phyloP scores from a whole-genome alignment of 2,888 invertebrate genomes.

The Molanna angustata region DNA sequence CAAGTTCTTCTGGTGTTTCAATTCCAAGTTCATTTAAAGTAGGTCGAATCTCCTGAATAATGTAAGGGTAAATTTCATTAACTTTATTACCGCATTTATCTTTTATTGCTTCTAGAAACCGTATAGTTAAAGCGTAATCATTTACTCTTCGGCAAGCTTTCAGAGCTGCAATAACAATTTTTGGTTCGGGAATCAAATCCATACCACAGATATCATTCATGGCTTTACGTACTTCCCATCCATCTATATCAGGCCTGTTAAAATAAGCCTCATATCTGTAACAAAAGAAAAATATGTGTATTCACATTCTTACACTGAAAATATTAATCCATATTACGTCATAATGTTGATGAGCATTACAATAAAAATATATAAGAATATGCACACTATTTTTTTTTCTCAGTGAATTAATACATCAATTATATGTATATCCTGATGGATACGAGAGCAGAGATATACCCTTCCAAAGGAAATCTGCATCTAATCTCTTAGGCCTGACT shows the following conservation, averaged over 20 bases:
- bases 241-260: conserved; percentile 83
- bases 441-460: too few species aligned
- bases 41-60: conserved; percentile 87
- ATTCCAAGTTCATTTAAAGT: conserved; percentile 92
- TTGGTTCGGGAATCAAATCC: conserved; percentile 92
- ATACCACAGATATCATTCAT: conserved; percentile 86
- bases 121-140: conserved; percentile 88
- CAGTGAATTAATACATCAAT: background rate
- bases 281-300: conserved; percentile 27
- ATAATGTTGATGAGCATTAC: background rate
- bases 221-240: conserved; percentile 91
- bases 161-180: conserved; percentile 80
- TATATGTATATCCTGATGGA: too few species aligned
- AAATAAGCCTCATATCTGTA: conserved; percentile 78
- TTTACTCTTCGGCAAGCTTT: conserved; percentile 91
- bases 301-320: background rate
- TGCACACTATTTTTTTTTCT: too few species aligned
- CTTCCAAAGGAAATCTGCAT: too few species aligned
- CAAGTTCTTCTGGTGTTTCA: conserved; percentile 91
- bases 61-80: conserved; percentile 80
- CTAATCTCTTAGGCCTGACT: too few species aligned
- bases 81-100: conserved; percentile 78
- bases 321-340: background rate
- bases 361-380: background rate
- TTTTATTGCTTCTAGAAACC: conserved; percentile 90